phyloP scores from a whole-genome alignment of 2,113 vertebrate genomes.

The Puffinus mauretanicus region DNA sequence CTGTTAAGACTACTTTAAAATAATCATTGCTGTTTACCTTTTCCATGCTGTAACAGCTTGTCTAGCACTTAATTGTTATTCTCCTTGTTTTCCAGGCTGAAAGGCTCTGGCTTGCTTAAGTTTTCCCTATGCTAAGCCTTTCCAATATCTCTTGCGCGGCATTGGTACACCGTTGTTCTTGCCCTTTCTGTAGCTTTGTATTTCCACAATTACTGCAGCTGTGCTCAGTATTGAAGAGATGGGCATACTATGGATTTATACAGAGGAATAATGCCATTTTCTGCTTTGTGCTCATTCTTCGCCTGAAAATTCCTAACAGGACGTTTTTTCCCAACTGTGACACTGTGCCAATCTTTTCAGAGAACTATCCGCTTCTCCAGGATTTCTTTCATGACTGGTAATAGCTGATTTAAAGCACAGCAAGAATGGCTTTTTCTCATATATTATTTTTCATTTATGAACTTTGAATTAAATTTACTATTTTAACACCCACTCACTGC shows the following conservation, averaged over 20 bases:
- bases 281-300: background rate
- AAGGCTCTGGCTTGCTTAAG: background rate
- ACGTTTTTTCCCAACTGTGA: background rate
- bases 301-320: background rate
- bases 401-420: background rate
- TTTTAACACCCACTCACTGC: background rate
- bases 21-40: slow-evolving; percentile 44
- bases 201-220: background rate
- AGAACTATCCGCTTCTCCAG: background rate
- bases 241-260: background rate
- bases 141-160: background rate
- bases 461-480: background rate
- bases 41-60: background rate
- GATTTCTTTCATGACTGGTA: background rate
- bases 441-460: background rate
- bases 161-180: background rate
- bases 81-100: background rate
- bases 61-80: slow-evolving; percentile 14
- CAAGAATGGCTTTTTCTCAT: background rate
- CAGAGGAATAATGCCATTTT: background rate
- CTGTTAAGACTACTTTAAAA: slow-evolving; percentile 28
- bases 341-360: background rate
- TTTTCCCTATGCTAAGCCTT: background rate
- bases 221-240: background rate
- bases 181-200: background rate